Evolutionary conservation across 2,888 invertebrate genomes (phyloP).

Genomic region (Pristionchus maxplancki): DNA sequence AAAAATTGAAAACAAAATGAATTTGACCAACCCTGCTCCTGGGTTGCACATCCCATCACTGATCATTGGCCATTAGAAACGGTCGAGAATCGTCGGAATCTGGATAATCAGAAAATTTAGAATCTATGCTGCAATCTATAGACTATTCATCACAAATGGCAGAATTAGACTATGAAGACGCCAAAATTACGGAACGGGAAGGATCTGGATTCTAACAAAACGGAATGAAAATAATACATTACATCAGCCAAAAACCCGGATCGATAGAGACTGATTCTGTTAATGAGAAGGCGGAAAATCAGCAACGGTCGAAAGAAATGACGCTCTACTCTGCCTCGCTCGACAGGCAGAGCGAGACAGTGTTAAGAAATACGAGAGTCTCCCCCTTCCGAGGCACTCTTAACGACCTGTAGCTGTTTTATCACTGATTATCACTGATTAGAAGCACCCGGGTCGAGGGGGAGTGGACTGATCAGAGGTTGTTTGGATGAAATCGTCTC

Average conservation of each 20-base stretch:
- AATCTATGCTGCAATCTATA: not conserved
- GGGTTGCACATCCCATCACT: not conserved
- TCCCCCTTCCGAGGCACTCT: not conserved
- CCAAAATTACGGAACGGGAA: not conserved
- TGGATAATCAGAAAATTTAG: not conserved
- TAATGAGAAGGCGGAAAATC: not conserved
- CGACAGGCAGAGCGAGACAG: not conserved
- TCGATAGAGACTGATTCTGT: not conserved
- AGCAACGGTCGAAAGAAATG: not conserved
- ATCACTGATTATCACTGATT: no score
- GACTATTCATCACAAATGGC: not conserved
- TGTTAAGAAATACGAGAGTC: no score
- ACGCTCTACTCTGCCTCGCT: no score
- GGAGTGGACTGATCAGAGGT: not conserved
- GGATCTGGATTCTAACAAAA: not conserved
- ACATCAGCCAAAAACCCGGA: not conserved
- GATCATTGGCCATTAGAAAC: not conserved
- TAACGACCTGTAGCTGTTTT: slow-evolving; percentile 33
- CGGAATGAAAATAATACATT: no score
- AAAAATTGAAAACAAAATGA: no score
- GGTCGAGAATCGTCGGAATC: not conserved
- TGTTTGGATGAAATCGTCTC: not conserved
- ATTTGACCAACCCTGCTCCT: not conserved
- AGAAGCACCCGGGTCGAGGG: not conserved
- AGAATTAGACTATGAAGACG: no score